Evolutionary conservation across 1,140 invertebrate species (phyloP).

Genomic region (Pachyrhynchus sulphureomaculatus): DNA sequence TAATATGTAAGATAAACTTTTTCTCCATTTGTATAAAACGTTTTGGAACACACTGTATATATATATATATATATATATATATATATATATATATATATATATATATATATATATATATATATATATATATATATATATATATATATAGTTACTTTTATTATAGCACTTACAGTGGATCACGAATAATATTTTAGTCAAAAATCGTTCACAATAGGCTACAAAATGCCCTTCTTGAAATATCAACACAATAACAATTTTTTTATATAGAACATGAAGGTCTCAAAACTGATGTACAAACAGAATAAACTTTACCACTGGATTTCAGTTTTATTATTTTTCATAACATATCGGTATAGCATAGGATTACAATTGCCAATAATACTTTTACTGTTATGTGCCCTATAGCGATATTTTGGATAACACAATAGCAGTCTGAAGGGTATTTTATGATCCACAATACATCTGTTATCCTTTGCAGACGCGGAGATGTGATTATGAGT

Average conservation of each 20-base stretch:
- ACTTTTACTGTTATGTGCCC: conserved; percentile 31
- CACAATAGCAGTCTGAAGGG: conserved; percentile 26
- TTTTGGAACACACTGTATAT: no score
- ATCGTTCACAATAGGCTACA: no score
- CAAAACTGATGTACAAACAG: neutral
- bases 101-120: no score
- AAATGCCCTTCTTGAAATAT: neutral
- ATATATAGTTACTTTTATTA: no score
- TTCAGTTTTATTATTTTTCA: conserved; percentile 18
- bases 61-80: no score
- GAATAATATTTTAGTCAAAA: no score
- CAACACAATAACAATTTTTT: neutral
- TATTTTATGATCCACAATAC: conserved; percentile 31
- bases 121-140: no score
- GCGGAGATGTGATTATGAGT: conserved; percentile 26
- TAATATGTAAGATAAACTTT: no score
- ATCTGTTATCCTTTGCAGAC: conserved; percentile 29
- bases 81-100: no score
- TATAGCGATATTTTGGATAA: conserved; percentile 14
- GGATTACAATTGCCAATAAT: conserved; percentile 31
- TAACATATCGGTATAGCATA: conserved; percentile 21
- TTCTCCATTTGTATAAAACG: no score
- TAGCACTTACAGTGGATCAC: no score
- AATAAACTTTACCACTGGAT: neutral
- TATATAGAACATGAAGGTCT: neutral